These are phyloP conservation scores for Paralvinella palmiformis DNA, from an alignment of 1,140 invertebrate species.

Conservation along the genomic window DNA sequence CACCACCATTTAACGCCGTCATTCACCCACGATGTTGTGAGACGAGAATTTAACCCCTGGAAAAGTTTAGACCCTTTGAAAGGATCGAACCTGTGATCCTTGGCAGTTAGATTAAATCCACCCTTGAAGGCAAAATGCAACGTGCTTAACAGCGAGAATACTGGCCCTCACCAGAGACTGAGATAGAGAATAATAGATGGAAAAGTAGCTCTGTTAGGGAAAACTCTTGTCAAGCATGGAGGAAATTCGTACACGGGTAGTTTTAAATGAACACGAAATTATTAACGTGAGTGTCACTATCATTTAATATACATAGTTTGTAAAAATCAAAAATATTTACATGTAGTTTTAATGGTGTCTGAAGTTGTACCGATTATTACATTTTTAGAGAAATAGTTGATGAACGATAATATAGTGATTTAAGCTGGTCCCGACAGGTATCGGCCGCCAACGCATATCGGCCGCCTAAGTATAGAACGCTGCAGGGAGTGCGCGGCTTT, in stretches of 20 bases:
- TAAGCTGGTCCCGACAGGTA: not conserved
- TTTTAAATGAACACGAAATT: conserved; percentile 38
- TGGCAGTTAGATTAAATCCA: too few relatives aligned
- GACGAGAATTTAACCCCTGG: too few relatives aligned
- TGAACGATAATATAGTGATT: not conserved
- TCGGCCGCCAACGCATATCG: not conserved
- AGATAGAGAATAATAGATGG: too few relatives aligned
- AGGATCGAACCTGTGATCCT: too few relatives aligned
- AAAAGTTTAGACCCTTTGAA: too few relatives aligned
- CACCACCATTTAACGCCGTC: too few relatives aligned
- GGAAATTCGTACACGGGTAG: conserved; percentile 40
- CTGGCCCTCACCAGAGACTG: too few relatives aligned
- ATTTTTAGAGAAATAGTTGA: not conserved
- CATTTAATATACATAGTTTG: not conserved
- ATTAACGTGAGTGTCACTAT: conserved; percentile 34
- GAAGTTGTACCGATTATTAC: not conserved
- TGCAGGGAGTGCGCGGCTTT: not conserved
- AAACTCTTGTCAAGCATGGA: conserved; percentile 28
- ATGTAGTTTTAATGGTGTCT: not conserved
- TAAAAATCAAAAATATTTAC: not conserved
- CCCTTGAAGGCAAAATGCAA: too few relatives aligned
- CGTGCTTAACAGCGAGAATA: too few relatives aligned
- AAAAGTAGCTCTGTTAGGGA: too few relatives aligned
- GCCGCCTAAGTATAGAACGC: not conserved
- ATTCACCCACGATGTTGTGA: too few relatives aligned